phyloP scores from a whole-genome alignment of 1,140 invertebrate species.

The Papilio dardanus region DNA sequence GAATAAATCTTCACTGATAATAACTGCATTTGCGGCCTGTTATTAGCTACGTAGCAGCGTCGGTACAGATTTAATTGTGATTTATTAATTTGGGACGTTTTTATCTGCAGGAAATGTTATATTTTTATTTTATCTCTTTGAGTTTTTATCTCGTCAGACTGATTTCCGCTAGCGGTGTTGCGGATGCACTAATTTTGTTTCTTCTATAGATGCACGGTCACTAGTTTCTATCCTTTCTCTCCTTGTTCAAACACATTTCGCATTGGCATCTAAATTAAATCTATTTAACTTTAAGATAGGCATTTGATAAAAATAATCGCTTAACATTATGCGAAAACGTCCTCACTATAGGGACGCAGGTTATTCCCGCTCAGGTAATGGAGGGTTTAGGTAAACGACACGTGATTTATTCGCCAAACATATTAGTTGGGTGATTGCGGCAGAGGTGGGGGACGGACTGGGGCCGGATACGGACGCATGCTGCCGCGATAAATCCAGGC shows the following conservation, averaged over 20 bases:
- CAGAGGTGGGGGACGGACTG: not conserved
- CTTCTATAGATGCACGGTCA: not conserved
- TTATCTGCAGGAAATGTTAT: conserved; percentile 34
- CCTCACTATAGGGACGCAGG: conserved; percentile 4
- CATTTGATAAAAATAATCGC: not conserved
- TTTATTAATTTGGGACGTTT: conserved; percentile 58
- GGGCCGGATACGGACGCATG: conserved; percentile 64
- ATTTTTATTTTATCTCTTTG: conserved; percentile 10
- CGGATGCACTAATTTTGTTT: not conserved
- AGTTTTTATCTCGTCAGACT: conserved; percentile 11
- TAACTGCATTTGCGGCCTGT: conserved; percentile 74
- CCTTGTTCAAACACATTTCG: not conserved
- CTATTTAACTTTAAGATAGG: not conserved
- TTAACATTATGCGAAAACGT: not conserved
- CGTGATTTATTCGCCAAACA: conserved; percentile 35
- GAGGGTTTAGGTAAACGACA: conserved; percentile 20
- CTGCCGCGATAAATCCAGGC: conserved; percentile 72
- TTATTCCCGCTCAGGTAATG: conserved; percentile 3
- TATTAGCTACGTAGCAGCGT: conserved; percentile 60
- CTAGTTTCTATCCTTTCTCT: not conserved
- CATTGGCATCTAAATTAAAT: not conserved
- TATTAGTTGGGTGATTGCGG: conserved; percentile 26
- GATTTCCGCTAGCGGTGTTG: not conserved
- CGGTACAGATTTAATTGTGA: conserved; percentile 59
- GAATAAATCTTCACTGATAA: conserved; percentile 77